Evolutionary conservation across 2,888 invertebrate species (phyloP).

Genomic region (Anthophora plumipes): DNA sequence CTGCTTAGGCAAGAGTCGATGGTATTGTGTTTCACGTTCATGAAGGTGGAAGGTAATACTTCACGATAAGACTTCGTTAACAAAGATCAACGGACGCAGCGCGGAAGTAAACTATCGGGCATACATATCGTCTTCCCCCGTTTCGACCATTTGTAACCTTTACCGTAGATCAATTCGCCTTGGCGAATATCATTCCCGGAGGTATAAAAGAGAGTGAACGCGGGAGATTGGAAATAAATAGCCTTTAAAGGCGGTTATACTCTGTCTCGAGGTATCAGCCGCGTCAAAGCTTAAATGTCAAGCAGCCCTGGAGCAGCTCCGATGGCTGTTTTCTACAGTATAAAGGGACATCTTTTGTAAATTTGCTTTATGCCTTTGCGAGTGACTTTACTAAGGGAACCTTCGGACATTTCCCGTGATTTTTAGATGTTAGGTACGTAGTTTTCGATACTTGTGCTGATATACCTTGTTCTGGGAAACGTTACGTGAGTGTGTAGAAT

Average conservation of each 20-base stretch:
- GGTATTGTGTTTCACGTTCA: background rate
- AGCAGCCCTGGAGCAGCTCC: background rate
- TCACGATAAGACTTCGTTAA: conserved; percentile 46
- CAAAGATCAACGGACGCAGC: conserved; percentile 41
- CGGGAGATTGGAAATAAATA: conserved; percentile 46
- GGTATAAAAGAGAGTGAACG: conserved; percentile 17
- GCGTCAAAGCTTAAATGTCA: conserved; percentile 34
- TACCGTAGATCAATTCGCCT: conserved; percentile 48
- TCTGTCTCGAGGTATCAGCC: background rate
- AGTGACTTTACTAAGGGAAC: background rate
- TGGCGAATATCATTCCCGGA: conserved; percentile 38
- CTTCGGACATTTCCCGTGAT: background rate
- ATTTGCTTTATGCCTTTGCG: conserved; percentile 16
- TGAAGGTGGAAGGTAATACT: conserved; percentile 7
- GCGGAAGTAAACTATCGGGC: conserved; percentile 46
- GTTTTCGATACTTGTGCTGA: background rate
- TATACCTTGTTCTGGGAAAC: background rate
- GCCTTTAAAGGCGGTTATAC: conserved; percentile 30
- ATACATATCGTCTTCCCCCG: conserved; percentile 14
- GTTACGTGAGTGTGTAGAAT: too few relatives aligned
- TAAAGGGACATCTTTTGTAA: background rate
- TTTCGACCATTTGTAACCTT: conserved; percentile 45
- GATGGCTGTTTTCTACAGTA: background rate
- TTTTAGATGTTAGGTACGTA: background rate
- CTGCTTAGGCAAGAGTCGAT: conserved; percentile 1